Conservation (phyloP, 2,113 vertebrate genomes). For the Melanocharis versteri region DNA sequence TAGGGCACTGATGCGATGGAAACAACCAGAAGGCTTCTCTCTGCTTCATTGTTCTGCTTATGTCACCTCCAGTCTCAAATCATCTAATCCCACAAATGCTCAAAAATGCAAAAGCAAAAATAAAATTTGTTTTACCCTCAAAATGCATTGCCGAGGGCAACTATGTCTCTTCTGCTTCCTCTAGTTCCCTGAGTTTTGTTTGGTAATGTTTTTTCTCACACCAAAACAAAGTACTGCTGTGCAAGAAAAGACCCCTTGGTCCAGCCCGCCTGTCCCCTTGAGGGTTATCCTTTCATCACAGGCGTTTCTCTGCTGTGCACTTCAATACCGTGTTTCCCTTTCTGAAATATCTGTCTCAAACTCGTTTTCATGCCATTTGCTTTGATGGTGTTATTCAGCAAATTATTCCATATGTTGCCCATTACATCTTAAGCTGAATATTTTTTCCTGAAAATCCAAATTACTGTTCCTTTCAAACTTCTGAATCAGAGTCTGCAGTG, state of each 20-base stretch:
- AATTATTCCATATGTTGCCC: constrained; percentile 47
- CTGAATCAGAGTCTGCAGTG: neutral
- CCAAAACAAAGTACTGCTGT: neutral
- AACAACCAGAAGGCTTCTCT: constrained; percentile 17
- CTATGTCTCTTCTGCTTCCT: neutral
- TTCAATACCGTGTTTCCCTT: neutral
- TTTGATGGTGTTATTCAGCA: constrained; percentile 29
- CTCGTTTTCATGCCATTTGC: neutral
- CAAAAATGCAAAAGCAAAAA: neutral
- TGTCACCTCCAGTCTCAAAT: constrained; percentile 22
- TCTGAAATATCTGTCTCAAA: constrained; percentile 27
- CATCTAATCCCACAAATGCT: neutral
- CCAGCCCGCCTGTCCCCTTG: neutral
- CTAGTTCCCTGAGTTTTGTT: neutral
- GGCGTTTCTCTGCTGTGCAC: neutral
- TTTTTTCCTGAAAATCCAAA: constrained; percentile 9
- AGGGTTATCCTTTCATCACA: constrained; percentile 22
- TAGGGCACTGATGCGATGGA: neutral
- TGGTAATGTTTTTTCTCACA: neutral
- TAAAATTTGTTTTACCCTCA: neutral
- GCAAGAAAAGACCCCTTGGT: neutral
- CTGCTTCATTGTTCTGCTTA: constrained; percentile 26
- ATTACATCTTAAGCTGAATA: constrained; percentile 11
- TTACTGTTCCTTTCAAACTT: constrained; percentile 1
- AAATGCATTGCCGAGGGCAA: neutral